A percentile compares a stretch with the other conserved stretches of the same genome.
phyloP scores from a whole-genome alignment of 2,888 invertebrate species.

The Azorinus chamasolen region DNA sequence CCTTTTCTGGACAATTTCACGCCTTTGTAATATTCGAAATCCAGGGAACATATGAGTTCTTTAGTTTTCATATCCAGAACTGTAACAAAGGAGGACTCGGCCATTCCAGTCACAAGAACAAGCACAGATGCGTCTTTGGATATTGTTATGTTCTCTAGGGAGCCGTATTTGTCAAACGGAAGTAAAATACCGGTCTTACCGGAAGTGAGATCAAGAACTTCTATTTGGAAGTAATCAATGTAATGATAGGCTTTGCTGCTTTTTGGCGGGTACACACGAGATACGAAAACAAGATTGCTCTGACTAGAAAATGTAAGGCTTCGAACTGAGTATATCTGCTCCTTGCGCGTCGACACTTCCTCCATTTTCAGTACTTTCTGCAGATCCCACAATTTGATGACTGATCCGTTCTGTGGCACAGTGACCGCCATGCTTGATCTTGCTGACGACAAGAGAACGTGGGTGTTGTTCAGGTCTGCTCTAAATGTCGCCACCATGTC shows the following conservation, averaged over 20 bases:
- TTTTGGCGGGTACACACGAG: conserved; percentile 57
- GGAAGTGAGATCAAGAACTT: conserved; percentile 51
- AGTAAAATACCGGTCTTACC: conserved; percentile 37
- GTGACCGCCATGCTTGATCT: conserved; percentile 42
- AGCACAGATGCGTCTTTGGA: conserved; percentile 54
- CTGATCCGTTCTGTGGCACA: conserved; percentile 47
- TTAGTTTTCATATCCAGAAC: conserved; percentile 37
- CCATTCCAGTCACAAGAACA: conserved; percentile 40
- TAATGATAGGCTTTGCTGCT: conserved; percentile 71
- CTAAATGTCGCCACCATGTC: conserved; percentile 42
- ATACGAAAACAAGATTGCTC: conserved; percentile 53
- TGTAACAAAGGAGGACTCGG: conserved; percentile 30
- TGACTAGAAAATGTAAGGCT: conserved; percentile 49
- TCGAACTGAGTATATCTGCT: conserved; percentile 45
- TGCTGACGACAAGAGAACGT: conserved; percentile 33
- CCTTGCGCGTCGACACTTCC: conserved; percentile 49
- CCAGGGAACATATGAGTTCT: conserved; percentile 33
- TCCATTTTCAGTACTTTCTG: conserved; percentile 54
- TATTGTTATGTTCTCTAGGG: conserved; percentile 38
- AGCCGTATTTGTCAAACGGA: conserved; percentile 59
- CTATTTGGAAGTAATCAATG: conserved; percentile 76
- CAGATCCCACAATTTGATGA: conserved; percentile 62
- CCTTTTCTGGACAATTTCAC: conserved; percentile 50
- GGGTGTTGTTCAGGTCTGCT: conserved; percentile 56
- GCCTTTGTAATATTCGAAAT: conserved; percentile 34